These are phyloP conservation scores for Parazoanthus swiftii DNA, from an alignment of 92 coral and sea anemone genomes.

Conservation along the genomic window DNA sequence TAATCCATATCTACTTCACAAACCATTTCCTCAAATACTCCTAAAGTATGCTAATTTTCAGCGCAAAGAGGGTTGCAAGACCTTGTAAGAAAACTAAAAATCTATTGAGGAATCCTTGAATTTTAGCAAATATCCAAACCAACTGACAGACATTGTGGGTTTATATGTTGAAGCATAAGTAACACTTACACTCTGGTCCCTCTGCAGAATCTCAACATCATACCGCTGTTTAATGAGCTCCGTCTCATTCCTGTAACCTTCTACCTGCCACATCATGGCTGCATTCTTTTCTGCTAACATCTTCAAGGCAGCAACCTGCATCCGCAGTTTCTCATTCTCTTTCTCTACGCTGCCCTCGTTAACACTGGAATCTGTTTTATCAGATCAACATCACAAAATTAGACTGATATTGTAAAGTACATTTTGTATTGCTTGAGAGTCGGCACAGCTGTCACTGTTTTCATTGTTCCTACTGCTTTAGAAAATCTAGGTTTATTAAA, in stretches of 20 bases:
- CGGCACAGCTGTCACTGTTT: background rate
- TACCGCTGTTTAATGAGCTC: conserved; percentile 63
- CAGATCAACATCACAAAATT: background rate
- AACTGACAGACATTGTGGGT: background rate
- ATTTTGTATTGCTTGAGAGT: background rate
- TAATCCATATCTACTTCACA: too few relatives aligned
- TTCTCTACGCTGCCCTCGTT: conserved; percentile 45
- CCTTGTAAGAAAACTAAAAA: too few relatives aligned
- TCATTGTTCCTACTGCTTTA: background rate
- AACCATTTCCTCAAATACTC: too few relatives aligned
- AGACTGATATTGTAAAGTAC: background rate
- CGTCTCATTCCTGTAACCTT: conserved; percentile 74
- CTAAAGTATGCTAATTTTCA: too few relatives aligned
- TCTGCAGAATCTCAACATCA: conserved; percentile 53
- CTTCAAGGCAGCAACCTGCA: conserved; percentile 73
- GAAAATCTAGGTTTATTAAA: too few relatives aligned
- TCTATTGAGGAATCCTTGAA: background rate
- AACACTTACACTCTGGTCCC: conserved; percentile 63
- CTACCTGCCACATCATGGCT: conserved; percentile 80
- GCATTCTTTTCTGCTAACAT: conserved; percentile 80
- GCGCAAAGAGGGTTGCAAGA: too few relatives aligned
- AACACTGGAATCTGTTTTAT: conserved; percentile 25
- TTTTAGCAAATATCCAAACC: too few relatives aligned
- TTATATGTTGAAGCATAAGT: background rate
- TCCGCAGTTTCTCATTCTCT: conserved; percentile 71